Evolutionary conservation across 2,113 vertebrate genomes (phyloP).

Genomic region (Sitta europaea): DNA sequence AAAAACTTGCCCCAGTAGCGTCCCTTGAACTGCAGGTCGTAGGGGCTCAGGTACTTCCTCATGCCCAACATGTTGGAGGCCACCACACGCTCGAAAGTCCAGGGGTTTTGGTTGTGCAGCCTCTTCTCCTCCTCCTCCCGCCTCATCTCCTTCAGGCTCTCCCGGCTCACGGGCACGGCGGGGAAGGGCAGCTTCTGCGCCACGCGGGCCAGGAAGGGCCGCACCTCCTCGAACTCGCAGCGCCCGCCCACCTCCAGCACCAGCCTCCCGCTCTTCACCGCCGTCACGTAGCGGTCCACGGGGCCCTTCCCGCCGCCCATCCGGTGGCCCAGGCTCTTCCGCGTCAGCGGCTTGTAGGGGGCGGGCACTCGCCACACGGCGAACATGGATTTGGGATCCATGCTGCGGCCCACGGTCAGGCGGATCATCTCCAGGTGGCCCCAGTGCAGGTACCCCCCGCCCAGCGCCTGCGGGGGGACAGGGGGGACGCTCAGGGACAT

Average conservation of each 20-base stretch:
- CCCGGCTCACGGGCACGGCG: conserved; percentile 80
- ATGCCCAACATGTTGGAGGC: conserved; percentile 88
- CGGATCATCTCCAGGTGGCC: conserved; percentile 97
- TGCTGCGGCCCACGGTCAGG: conserved; percentile 84
- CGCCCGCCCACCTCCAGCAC: conserved; percentile 88
- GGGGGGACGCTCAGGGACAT: background rate
- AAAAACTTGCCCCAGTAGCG: conserved; percentile 86
- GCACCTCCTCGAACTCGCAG: conserved; percentile 81
- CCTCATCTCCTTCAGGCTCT: conserved; percentile 71
- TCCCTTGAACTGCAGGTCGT: conserved; percentile 80
- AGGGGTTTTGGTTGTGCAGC: conserved; percentile 88
- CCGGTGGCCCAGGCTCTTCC: conserved; percentile 88
- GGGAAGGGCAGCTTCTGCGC: conserved; percentile 89
- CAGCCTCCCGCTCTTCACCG: conserved; percentile 80
- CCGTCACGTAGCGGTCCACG: conserved; percentile 88
- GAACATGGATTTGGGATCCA: conserved; percentile 83
- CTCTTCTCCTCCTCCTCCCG: conserved; percentile 66
- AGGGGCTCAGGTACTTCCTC: conserved; percentile 85
- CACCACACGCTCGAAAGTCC: conserved; percentile 85
- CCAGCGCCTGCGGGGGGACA: conserved; percentile 78
- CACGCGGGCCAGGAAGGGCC: conserved; percentile 75
- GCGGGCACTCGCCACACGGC: conserved; percentile 84
- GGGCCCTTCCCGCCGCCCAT: conserved; percentile 97
- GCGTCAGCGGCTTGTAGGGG: conserved; percentile 85
- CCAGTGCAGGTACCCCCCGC: conserved; percentile 91